phyloP scores from a whole-genome alignment of 2,113 vertebrate species.

The Coptodon bakossiorum region DNA sequence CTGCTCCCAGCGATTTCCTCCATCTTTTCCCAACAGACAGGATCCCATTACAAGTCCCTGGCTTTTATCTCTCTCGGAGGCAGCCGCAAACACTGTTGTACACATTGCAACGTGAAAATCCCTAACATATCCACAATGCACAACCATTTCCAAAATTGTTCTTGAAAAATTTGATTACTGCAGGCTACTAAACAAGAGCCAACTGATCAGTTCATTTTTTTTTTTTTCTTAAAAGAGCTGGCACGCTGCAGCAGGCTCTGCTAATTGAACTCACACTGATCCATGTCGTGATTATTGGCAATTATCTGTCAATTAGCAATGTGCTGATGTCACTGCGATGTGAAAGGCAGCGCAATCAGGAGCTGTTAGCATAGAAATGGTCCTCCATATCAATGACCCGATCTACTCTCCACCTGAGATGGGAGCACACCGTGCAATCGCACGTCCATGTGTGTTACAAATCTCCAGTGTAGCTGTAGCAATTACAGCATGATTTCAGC shows the following conservation, averaged over 20 bases:
- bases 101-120: neutral
- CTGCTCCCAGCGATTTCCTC: conserved; percentile 50
- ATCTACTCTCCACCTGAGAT: neutral
- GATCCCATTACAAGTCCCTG: conserved; percentile 55
- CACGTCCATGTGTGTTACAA: neutral
- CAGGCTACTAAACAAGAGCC: neutral
- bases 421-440: neutral
- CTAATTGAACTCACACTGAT: conserved; percentile 45
- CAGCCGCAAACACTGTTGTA: conserved; percentile 11
- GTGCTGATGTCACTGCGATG: conserved; percentile 58
- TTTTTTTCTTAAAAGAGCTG: neutral
- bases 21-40: conserved; percentile 54
- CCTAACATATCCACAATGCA: neutral
- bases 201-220: neutral
- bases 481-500: neutral
- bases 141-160: neutral
- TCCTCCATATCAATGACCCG: conserved; percentile 40
- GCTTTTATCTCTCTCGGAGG: conserved; percentile 32
- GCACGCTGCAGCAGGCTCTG: neutral
- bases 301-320: conserved; percentile 65
- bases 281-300: conserved; percentile 53
- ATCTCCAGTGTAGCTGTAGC: neutral
- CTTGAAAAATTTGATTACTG: neutral
- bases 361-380: conserved; percentile 33
- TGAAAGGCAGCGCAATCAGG: conserved; percentile 58